Evolutionary conservation across 2,113 vertebrate species (phyloP), one percentile per base, ranked within the genome.

Genomic region (Macquaria australasica): DNA sequence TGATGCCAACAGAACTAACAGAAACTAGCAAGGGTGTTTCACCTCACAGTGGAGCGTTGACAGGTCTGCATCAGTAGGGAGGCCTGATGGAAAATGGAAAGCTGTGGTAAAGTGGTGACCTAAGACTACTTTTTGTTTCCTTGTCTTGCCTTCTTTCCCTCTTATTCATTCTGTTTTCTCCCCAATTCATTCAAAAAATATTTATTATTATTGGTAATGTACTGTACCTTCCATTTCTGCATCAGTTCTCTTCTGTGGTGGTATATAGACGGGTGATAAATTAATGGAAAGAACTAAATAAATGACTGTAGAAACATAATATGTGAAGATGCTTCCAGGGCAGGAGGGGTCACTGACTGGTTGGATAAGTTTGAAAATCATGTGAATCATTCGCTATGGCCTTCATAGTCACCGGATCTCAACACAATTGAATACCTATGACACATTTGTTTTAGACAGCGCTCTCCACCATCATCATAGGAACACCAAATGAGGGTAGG

Each of bases 21-120:
- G 70, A 73, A 78, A 83, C 23, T 48, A 62, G 71, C 37, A 6
- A 39, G 85, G 74, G 76, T 81, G 89, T 76, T 88, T 88, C 66
- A 82, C 70, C 87, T 92, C 88, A 74, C 39, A 77, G 84, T 6
- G 34, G 23, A 70, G 86, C n/a, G n/a, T 6, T 80, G 85, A 91
- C 77, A 88, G 75, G 75, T 75, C 64, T 34, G 51, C 48, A 45
- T 68, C 73, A 78, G 70, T 2, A 8, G 51, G 23, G 43, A 73
- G 51, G 67, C 18, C 53, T 41, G 82, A 64, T 73, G 79, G 80
- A 90, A 89, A 87, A 90, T 70, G 53, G 71, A 82, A 81, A 77
- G 45, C 50, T 51, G 48, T 21, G 78, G 51, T 72, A n/a, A 74
- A 72, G 56, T 6, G 41, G 45, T 86, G 81, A 86, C 81, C 77